Percentiles rank a stretch among this genome's conserved stretches.
These are phyloP conservation scores for Sus cebifrons DNA, from an alignment of 2,797 vertebrate species.

Conservation along the genomic window DNA sequence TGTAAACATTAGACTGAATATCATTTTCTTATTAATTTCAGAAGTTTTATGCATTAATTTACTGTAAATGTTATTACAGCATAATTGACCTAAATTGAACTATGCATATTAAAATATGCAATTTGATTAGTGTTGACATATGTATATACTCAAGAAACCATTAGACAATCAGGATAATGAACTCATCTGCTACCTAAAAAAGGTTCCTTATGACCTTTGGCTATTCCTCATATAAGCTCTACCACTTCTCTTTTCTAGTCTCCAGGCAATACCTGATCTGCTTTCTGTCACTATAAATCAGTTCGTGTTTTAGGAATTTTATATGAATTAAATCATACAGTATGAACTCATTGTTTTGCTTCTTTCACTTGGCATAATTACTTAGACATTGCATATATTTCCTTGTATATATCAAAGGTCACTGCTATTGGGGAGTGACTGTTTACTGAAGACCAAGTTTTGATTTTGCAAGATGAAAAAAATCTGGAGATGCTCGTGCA, in stretches of 20 bases:
- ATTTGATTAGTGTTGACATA: not conserved
- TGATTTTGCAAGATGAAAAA: not conserved
- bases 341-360: not conserved
- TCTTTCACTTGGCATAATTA: conserved; percentile 18
- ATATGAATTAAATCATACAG: not conserved
- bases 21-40: not conserved
- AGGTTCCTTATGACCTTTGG: not conserved
- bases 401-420: not conserved
- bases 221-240: not conserved
- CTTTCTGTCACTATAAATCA: not conserved
- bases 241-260: not conserved
- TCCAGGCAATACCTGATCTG: not conserved
- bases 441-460: not conserved
- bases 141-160: not conserved
- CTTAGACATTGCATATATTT: not conserved
- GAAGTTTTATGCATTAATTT: not conserved
- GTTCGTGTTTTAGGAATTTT: not conserved
- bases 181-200: not conserved
- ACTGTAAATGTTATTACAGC: not conserved
- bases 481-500: not conserved
- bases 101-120: not conserved
- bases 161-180: not conserved
- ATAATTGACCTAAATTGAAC: not conserved
- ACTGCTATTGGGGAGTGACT: not conserved
- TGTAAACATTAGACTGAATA: not conserved